Evolutionary conservation across 2,797 vertebrate species (phyloP).

Genomic region (Aeoliscus strigatus): DNA sequence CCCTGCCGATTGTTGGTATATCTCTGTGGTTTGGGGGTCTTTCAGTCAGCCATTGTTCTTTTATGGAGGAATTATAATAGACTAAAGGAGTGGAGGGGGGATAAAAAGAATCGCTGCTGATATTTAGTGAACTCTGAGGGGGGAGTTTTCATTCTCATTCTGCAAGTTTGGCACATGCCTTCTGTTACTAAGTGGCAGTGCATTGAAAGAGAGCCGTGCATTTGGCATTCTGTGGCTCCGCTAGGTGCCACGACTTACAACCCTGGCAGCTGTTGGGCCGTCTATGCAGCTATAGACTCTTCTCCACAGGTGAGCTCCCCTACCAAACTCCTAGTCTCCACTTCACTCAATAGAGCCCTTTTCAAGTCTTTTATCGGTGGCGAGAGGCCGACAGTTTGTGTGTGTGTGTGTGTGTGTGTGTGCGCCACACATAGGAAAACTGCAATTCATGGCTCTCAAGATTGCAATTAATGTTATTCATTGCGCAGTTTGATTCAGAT

Average conservation of each 20-base stretch:
- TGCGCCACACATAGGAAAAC: constrained; percentile 50
- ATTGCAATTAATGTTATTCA: constrained; percentile 52
- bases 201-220: constrained; percentile 76
- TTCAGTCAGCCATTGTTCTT: constrained; percentile 73
- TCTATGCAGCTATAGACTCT: constrained; percentile 79
- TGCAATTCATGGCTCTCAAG: constrained; percentile 31
- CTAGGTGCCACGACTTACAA: constrained; percentile 83
- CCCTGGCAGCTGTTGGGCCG: constrained; percentile 84
- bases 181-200: constrained; percentile 84
- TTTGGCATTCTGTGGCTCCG: constrained; percentile 77
- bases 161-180: constrained; percentile 84
- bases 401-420: constrained; percentile 62
- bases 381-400: constrained; percentile 59
- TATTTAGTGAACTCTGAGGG: constrained; percentile 74
- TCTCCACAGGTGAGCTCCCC: constrained; percentile 83
- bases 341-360: constrained; percentile 73
- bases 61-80: constrained; percentile 76
- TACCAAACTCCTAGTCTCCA: constrained; percentile 74
- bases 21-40: constrained; percentile 73
- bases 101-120: constrained; percentile 68
- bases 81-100: constrained; percentile 52
- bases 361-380: constrained; percentile 60
- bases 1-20: constrained; percentile 73
- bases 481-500: constrained; percentile 28
- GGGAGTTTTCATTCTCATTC: constrained; percentile 79